Base-by-base conservation (phyloP, 2,888 invertebrate genomes). In the Drosophila melanosoma region DNA sequence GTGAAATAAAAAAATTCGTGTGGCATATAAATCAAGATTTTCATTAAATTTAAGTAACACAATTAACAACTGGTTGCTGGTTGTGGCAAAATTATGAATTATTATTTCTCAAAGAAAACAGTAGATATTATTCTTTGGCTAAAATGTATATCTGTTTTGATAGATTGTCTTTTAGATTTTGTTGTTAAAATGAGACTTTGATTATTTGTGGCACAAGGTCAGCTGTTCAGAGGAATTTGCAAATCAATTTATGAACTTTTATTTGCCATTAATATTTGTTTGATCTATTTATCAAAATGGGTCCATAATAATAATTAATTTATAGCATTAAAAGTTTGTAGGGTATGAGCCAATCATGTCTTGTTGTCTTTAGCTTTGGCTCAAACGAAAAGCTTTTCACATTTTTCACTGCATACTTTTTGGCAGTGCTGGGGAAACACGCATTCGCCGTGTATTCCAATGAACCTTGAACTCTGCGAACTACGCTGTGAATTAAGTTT, bases 331-430 rank as follows among this genome's bases (percentile, higher is more conserved):
- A n/a, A 12, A 49, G 49, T 17, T 26, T 52, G 29, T 12, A 52
- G 32, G 32, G 32, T 52, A 32, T 52, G 32, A 7, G 3, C 12
- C n/a, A 26, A 11, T n/a, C 2, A 23, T 35, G 23, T 11, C 15
- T 23, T 23, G 23, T 20, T 29, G 40, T 10, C 7, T 32, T 40
- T n/a, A n/a, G 40, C 8, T 40, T 29, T n/a, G 11, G 6, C 3
- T 32, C 17, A 1, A 15, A 5, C 29, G 3, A 45, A 59, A 32
- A 53, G 68, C 40, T 64, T 59, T 29, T 12, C 17, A 29, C 29
- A 36, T 40, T 64, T 73, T 69, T 35, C 33, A n/a, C 10, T 54
- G 57, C 86, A 87, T 88, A 79, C 84, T 75, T 84, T 80, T 78
- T 57, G 89, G 71, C 62, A 53, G 60, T 36, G 10, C 29, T 32